Evolutionary conservation across 2,113 vertebrate genomes (phyloP), one percentile per base, ranked within the genome.

Genomic region (Pelodiscus sinensis): DNA sequence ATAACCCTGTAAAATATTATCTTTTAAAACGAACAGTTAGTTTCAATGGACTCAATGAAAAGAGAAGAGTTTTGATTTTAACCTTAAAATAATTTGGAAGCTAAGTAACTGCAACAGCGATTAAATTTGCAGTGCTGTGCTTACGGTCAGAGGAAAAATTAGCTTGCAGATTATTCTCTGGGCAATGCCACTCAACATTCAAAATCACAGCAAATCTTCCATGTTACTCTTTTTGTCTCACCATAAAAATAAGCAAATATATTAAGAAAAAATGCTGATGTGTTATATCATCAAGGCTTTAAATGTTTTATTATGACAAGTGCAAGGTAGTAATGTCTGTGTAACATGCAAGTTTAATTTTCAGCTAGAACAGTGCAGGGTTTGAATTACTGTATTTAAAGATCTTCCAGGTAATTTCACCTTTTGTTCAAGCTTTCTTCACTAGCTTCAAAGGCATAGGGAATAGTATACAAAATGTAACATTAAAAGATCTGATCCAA

Each of bases 111-210:
- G 18, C 31, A 75, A 21, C 5, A 2, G 8, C 0, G 56, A 27
- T 6, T 77, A 22, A 60, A 77, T 38, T 84, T 62, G 8, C 58
- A 62, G 21, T 60, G 18, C 27, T 65, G 57, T 38, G 2, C 11
- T 14, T 81, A 14, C 71, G 78, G 89, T 29, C 1, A 82, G 73
- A 86, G 35, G 27, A 93, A 82, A 35, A 24, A 55, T 2, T n/a
- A 31, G 1, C 68, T 93, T 54, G 2, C 60, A 81, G 29, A 3
- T 7, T 83, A 8, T 5, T 24, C 7, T 82, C 44, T 84, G 90
- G 31, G n/a, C 4, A 10, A 31, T 91, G 31, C 13, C 31, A 77
- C 22, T 0, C 0, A 55, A 21, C 16, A 44, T 16, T 2, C 65
- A 2, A 87, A 71, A 9, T 35, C 79, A 29, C 3, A 18, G 8